Evolutionary conservation across 2,888 invertebrate species (phyloP), one percentile per base, ranked within the genome.

Genomic region (Orchesella flavescens): DNA sequence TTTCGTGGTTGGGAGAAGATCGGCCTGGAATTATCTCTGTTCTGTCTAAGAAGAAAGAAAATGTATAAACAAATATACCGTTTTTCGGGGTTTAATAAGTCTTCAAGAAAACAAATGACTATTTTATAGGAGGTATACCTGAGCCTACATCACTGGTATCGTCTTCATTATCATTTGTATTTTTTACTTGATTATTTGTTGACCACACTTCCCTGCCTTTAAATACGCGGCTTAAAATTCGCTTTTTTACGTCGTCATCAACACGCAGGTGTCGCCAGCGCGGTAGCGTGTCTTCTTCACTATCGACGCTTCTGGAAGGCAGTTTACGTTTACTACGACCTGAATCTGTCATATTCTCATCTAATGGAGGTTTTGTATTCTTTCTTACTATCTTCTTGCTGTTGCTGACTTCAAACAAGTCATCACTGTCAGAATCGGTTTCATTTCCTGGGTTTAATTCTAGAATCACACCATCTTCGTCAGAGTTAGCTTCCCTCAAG

Each of bases 321-420:
- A 21, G 15, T 59, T 73, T 73, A 61, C 73, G 73, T 21, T 61
- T 46, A 61, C 46, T 46, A 61, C 46, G 59, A 34, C 12, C 17
- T 19, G 13, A 46, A 34, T 34, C 34, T n/a, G 10, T 19, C n/a
- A 17, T 46, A 17, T 24, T 34, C 55, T 72, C 71, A 34, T 72
- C 71, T 17, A n/a, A 57, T 57, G 71, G 24, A 34, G 57, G 43
- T 34, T 19, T 43, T 57, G 71, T 7, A 13, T n/a, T n/a, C 55
- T 55, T 55, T 24, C 71, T 72, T 72, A 72, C 71, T 57, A 57
- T 5, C 66, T 66, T 66, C 59, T 21, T 21, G 17, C n/a, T n/a
- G 3, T 34, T 34, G 34, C 21, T 44, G 3, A 21, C 46, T 46
- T 66, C 17, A n/a, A 43, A 43, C 44, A 43, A n/a, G 1, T 66